Percentiles rank a stretch among this genome's conserved stretches.
phyloP scores from a whole-genome alignment of 2,797 vertebrate genomes.

The Eulemur rubriventer region DNA sequence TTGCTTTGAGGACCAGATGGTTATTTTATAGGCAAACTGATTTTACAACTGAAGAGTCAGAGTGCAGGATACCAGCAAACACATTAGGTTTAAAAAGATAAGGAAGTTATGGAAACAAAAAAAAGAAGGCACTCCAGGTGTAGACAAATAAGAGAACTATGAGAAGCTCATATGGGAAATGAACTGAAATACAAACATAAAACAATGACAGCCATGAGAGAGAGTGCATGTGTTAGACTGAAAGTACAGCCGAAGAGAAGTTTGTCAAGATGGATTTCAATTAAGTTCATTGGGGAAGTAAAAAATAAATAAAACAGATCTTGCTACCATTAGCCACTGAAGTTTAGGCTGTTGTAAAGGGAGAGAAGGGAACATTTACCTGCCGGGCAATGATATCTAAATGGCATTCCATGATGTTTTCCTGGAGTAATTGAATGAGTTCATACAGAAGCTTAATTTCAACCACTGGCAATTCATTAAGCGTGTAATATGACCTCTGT shows the following conservation, averaged over 20 bases:
- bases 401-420: not conserved
- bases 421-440: not conserved
- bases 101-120: slow-evolving; percentile 26
- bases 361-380: not conserved
- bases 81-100: slow-evolving; percentile 38
- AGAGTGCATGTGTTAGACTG: not conserved
- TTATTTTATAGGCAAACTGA: not conserved
- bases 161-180: slow-evolving; percentile 32
- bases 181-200: not conserved
- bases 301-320: not conserved
- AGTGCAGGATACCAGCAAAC: slow-evolving; percentile 14
- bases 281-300: not conserved
- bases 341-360: not conserved
- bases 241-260: not conserved
- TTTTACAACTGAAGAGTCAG: not conserved
- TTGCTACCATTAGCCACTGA: not conserved
- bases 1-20: not conserved
- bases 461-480: not conserved
- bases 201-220: not conserved
- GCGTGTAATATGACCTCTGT: not conserved
- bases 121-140: slow-evolving; percentile 3
- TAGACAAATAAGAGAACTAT: slow-evolving; percentile 18
- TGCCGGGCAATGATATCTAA: not conserved
- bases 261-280: not conserved
- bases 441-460: not conserved